Evolutionary conservation across 2,797 vertebrate genomes (phyloP), one percentile per base, ranked within the genome.

Genomic region (Pelochelys cantorii): DNA sequence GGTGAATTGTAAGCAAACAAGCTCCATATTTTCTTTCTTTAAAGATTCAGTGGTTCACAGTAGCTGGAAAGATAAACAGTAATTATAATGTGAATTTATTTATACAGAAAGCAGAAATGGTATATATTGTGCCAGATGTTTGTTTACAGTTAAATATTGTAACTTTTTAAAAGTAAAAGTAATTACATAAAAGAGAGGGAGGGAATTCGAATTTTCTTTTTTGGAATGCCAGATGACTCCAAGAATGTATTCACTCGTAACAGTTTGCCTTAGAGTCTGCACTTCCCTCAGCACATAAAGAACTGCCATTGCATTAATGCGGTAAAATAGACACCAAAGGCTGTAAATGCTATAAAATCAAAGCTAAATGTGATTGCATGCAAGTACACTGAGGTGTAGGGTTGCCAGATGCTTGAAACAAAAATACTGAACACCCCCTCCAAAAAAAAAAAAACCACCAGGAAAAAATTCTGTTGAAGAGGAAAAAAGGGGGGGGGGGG

Each of bases 231-330:
- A 88, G n/a, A 79, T 77, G 86, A 85, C 94, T 90, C 54, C 25
- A 94, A 88, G 90, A 95, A 91, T 89, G 91, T 22, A 53, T 84
- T 95, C 83, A 57, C 52, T 95, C 68, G 85, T 92, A 96, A 96
- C 94, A 89, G 84, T 95, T 95, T 97, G 93, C 96, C 91, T 93
- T 81, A 87, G 62, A 59, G 59, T 23, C 80, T 89, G 79, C 56
- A 87, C 81, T 96, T 97, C 85, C 90, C 93, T 92, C 94, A 90
- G 29, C 90, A 92, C 89, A 81, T 95, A 78, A 52, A 94, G 79
- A 92, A 93, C 89, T 88, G 93, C 77, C 92, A 93, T 88, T 89
- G 89, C 83, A 56, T 91, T 83, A 56, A 37, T 13, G 77, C 65
- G 80, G 80, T 74, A 92, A 31, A 57, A 87, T 7, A 93, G 84